Evolutionary conservation across 2,888 invertebrate species (phyloP), one percentile per base, ranked within the genome.

Genomic region (Oeneis ivallda): DNA sequence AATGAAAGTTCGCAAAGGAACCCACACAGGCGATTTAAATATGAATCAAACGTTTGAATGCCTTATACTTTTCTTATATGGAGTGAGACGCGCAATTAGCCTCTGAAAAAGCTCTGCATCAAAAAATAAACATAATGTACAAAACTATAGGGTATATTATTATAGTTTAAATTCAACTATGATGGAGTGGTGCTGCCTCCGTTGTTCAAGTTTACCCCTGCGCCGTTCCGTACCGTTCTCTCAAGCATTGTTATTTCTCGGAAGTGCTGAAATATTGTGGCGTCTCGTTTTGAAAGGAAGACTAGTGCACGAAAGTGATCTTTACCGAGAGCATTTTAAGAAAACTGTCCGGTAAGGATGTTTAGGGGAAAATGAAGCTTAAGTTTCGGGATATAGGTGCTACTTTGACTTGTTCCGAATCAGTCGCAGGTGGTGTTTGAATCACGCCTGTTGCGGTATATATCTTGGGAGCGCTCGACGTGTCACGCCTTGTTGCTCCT

Each of bases 211-310:
- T 86, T 85, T 81, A 79, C 77, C 75, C 60, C 60, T 10, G 78
- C 79, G 7, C 41, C 64, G 78, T 79, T 4, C 41, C 64, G 60
- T 81, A 86, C 84, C 83, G 83, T 85, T 85, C 78, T 79, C 78
- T 79, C 78, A 78, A 80, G 84, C 85, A 87, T 87, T 89, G 89
- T 90, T 89, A 87, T 89, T 89, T 89, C 88, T 86, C 79, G 82
- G 75, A 79, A 86, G 86, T 81, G 84, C 81, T 89, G 85, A 89
- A 87, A 89, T 89, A 90, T 89, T 84, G 84, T 81, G 75, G 79
- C 78, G 79, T 78, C 76, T 79, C 77, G 78, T 79, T 80, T 80
- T 79, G 73, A 77, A 79, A 80, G 80, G 74, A 76, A 77, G 77
- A 75, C 76, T 74, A 70, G 76, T 74, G 75, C 76, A 79, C 79